Conservation (phyloP, 2,888 invertebrate species). For the Athalia circularis region DNA sequence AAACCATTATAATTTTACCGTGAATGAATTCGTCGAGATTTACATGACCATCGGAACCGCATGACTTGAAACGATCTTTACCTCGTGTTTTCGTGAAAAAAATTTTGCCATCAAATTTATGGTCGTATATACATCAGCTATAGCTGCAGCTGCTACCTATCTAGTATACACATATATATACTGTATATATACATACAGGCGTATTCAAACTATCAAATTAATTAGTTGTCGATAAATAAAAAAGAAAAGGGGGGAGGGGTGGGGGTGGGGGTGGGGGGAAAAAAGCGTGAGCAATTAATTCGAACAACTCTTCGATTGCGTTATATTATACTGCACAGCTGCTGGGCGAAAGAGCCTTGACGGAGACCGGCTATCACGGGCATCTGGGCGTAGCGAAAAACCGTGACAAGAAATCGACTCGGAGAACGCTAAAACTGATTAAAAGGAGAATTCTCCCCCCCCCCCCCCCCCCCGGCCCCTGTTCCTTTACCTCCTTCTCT, state of each 20-base stretch:
- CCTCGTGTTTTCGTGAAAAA: no score
- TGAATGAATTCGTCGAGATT: no score
- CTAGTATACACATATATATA: no score
- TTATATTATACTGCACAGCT: conserved; percentile 4
- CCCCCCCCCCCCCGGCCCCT: conserved; percentile 21
- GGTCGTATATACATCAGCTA: no score
- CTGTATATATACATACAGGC: no score
- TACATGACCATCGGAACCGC: no score
- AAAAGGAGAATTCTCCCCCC: conserved; percentile 43
- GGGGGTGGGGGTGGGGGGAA: neutral
- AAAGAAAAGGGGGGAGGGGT: neutral
- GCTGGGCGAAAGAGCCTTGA: neutral
- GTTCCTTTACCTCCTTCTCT: conserved; percentile 11
- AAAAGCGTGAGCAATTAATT: conserved; percentile 21
- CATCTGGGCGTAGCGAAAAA: conserved; percentile 31
- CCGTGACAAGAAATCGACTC: conserved; percentile 42
- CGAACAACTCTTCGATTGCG: conserved; percentile 23
- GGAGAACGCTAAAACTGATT: conserved; percentile 36
- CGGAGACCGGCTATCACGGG: conserved; percentile 3
- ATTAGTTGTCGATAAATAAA: neutral
- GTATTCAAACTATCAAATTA: no score
- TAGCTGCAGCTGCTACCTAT: no score
- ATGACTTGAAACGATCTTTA: no score
- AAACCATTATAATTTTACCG: no score
- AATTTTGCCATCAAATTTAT: no score